Evolutionary conservation across 2,797 vertebrate species (phyloP), one percentile per base, ranked within the genome.

Genomic region (Dipus sagitta): DNA sequence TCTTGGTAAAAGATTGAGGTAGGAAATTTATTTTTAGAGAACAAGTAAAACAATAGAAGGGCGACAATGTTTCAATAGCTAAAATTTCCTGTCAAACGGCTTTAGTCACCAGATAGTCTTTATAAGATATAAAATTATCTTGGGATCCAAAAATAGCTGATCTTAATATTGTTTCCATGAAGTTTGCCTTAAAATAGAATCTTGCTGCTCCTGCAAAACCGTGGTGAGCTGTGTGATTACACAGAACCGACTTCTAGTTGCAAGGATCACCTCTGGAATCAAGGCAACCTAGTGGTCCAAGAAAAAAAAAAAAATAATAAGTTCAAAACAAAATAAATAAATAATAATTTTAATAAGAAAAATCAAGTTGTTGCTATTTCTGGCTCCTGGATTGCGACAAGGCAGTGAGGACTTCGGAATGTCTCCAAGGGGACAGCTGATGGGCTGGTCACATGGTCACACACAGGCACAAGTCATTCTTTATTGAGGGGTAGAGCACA

Each of bases 171-270:
- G 70, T 94, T 85, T 81, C 65, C 17, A 20, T 62, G 52, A 92
- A 38, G 21, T 91, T 81, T 86, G 26, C 58, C 77, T 89, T 80
- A 91, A 95, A 93, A 95, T 89, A 80, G 81, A 88, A 92, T 70
- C 74, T 83, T 77, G 38, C 85, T 75, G 83, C 87, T 81, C 76
- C 87, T 95, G 93, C 42, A 28, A 88, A 70, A 92, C 38, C 38
- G 52, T 75, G 74, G 28, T 18, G 42, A 74, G 62, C 60, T 70
- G 14, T 11, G 0, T 23, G 34, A 90, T 82, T 92, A 74, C 82
- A 52, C 28, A 70, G 90, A 47, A 65, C 54, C 89, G 74, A 68
- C 24, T 75, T 93, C 64, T 77, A 15, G 68, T 83, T 72, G 70
- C 26, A 52, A 75, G 92, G 70, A 77, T 78, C 38, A 42, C 60